Percentiles rank a stretch among this genome's conserved stretches.
Conservation (phyloP, 2,797 vertebrate genomes). For the Catharus ustulatus region DNA sequence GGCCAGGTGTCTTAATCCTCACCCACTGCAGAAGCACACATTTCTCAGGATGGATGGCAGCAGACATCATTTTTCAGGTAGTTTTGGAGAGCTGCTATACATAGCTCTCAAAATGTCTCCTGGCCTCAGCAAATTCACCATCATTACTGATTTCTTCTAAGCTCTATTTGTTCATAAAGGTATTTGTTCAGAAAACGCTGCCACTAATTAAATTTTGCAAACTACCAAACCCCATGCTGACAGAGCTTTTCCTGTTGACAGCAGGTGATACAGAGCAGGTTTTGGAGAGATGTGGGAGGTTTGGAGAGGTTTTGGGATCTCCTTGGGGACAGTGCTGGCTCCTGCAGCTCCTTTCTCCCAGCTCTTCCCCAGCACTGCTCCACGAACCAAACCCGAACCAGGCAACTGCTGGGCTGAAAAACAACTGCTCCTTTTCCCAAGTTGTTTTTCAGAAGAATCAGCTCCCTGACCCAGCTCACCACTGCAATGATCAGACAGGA, state of each 20-base stretch:
- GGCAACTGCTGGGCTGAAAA: background rate
- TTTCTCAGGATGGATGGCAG: constrained; percentile 53
- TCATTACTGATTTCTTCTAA: background rate
- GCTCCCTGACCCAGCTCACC: background rate
- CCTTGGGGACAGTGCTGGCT: background rate
- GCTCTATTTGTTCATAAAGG: background rate
- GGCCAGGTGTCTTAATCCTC: constrained; percentile 65
- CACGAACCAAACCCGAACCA: background rate
- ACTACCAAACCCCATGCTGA: background rate
- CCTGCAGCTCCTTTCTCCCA: background rate
- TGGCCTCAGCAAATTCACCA: background rate
- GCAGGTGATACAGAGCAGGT: background rate
- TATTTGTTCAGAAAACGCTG: background rate
- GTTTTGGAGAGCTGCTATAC: background rate
- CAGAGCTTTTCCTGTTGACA: background rate
- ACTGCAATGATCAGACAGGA: background rate
- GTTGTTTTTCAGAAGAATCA: background rate
- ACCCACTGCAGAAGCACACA: constrained; percentile 37
- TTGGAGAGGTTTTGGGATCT: background rate
- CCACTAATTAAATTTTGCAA: background rate
- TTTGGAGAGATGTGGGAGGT: background rate
- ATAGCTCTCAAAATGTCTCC: background rate
- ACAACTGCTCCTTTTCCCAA: background rate
- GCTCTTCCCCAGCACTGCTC: background rate
- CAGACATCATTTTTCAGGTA: constrained; percentile 23